A percentile compares a stretch with the other conserved stretches of the same genome.
These are phyloP conservation scores for Drosophila fungiperda DNA, from an alignment of 2,888 invertebrate species.

Conservation along the genomic window DNA sequence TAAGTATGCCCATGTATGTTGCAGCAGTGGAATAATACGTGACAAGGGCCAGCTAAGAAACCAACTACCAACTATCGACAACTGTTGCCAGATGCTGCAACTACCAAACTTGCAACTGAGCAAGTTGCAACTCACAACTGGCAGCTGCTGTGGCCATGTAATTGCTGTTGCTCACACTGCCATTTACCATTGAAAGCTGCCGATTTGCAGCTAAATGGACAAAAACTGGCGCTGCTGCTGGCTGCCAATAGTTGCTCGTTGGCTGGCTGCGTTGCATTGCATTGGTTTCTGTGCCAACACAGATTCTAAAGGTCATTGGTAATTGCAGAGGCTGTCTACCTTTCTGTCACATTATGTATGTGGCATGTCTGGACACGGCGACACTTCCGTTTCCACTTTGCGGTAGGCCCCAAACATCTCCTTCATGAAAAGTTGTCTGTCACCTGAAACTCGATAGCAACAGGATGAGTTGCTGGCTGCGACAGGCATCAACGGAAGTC, in stretches of 20 bases:
- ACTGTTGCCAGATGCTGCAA: slow-evolving; percentile 12
- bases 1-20: slow-evolving; percentile 76
- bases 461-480: slow-evolving; percentile 57
- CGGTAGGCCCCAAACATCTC: slow-evolving; percentile 60
- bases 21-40: slow-evolving; percentile 65
- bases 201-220: slow-evolving; percentile 66
- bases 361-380: slow-evolving; percentile 52
- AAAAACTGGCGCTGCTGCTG: slow-evolving; percentile 55
- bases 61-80: slow-evolving; percentile 17
- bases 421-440: slow-evolving; percentile 29
- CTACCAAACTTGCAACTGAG: slow-evolving; percentile 16
- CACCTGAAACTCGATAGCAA: slow-evolving; percentile 59
- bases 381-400: slow-evolving; percentile 83
- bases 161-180: slow-evolving; percentile 70
- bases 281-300: slow-evolving; percentile 75
- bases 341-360: slow-evolving; percentile 35
- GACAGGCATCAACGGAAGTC: slow-evolving; percentile 66
- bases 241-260: slow-evolving; percentile 7
- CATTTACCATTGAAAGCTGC: slow-evolving; percentile 74
- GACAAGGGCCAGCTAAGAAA: slow-evolving; percentile 56
- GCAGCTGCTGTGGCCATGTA: slow-evolving; percentile 58
- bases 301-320: slow-evolving; percentile 71
- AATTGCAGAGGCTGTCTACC: slow-evolving; percentile 57
- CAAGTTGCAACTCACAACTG: slow-evolving; percentile 19
- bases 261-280: slow-evolving; percentile 49